Base-by-base conservation (phyloP, 2,113 vertebrate species). In the Sturnira hondurensis region DNA sequence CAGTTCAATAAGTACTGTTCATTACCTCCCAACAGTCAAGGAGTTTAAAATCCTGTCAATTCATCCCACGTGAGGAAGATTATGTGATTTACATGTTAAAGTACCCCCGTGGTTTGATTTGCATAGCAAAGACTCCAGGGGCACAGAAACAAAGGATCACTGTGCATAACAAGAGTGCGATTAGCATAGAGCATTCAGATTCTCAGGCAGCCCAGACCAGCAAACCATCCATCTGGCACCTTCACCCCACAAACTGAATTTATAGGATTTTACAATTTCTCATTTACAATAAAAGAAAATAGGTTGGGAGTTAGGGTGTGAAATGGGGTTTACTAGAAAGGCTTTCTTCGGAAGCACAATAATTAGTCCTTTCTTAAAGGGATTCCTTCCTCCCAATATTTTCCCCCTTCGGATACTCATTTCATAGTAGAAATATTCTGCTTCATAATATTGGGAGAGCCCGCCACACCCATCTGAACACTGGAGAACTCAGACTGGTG, bases 41-140 rank as follows among this genome's bases (percentile, higher is more conserved):
- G 93, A 98, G 97, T 96, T 97, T 96, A 95, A 98, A 98, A 98
- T 96, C 98, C 92, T 28, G 87, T 98, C 91, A 96, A 83, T 96
- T 96, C 97, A 89, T 97, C 96, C 97, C 96, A 97, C 87, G 76
- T 96, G 95, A 98, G 96, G 89, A 96, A 98, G 98, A 98, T 97
- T 98, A 97, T 97, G 96, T 10, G 91, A 98, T 98, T 98, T 98
- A 98, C 98, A 97, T 98, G 98, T 98, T 98, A 97, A 98, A 98
- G 97, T 98, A 78, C 96, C 96, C 96, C 97, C 88, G 96, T 96
- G 97, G 95, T 93, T 98, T 98, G 84, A 98, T 98, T 98, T 98
- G 97, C 98, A 98, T 98, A 98, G 96, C 93, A 98, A 98, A 98
- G 97, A 93, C 96, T 98, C 98, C 76, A 89, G 96, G 91, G 92